These are phyloP conservation scores for Helarctos malayanus DNA, from an alignment of 2,797 vertebrate species.

Conservation along the genomic window DNA sequence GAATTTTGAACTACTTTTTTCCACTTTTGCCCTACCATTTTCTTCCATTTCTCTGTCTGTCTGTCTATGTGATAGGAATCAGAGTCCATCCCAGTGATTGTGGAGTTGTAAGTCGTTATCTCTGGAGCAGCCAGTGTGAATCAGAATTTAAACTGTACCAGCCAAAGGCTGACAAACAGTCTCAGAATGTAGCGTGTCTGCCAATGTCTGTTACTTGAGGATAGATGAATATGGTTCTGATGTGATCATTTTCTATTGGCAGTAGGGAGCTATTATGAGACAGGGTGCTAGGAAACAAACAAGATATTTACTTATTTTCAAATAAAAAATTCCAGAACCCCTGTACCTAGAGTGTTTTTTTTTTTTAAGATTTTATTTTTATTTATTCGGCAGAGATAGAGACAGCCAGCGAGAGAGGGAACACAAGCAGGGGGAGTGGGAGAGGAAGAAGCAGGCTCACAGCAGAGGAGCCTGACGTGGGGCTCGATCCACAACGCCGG, in stretches of 20 bases:
- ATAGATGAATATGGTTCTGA: conserved; percentile 67
- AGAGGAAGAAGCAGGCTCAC: no score
- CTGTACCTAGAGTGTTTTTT: not conserved
- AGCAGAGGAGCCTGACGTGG: no score
- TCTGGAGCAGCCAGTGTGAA: conserved; percentile 53
- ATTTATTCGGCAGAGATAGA: no score
- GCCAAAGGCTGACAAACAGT: conserved; percentile 79
- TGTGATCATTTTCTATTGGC: conserved; percentile 73
- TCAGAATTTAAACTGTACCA: conserved; percentile 59
- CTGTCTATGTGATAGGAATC: not conserved
- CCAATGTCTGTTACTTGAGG: conserved; percentile 79
- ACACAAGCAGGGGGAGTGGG: no score
- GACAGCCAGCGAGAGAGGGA: no score
- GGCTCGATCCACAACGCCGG: no score
- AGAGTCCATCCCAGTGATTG: not conserved
- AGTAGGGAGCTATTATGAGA: conserved; percentile 60
- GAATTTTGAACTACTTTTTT: not conserved
- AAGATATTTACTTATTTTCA: conserved; percentile 66
- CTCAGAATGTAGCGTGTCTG: conserved; percentile 75
- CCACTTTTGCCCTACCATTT: not conserved
- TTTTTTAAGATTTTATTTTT: no score
- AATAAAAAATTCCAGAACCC: conserved; percentile 55
- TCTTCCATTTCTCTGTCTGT: not conserved
- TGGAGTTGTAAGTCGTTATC: conserved; percentile 50
- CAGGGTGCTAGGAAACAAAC: conserved; percentile 67